phyloP scores from a whole-genome alignment of 2,797 vertebrate genomes.

The Amniataba percoides region DNA sequence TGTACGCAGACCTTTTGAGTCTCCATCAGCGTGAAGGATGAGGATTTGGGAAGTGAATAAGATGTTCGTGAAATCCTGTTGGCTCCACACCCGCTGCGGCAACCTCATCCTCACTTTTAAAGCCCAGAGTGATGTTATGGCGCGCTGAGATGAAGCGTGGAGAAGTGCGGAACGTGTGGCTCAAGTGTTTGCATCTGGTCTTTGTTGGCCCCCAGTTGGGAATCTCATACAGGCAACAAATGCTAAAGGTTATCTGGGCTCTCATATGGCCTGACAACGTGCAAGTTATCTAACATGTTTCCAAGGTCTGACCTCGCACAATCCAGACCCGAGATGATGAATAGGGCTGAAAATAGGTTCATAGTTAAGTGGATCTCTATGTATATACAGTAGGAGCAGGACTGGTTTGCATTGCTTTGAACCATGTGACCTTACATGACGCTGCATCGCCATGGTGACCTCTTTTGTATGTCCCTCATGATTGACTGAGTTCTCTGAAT shows the following conservation, averaged over 20 bases:
- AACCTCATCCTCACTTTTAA: conserved; percentile 5
- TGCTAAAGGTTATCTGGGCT: conserved; percentile 49
- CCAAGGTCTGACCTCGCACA: conserved; percentile 43
- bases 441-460: conserved; percentile 63
- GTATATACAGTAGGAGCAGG: conserved; percentile 13
- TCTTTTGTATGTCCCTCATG: conserved; percentile 65
- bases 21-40: conserved; percentile 9
- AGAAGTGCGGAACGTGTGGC: conserved; percentile 34
- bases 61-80: conserved; percentile 9
- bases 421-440: conserved; percentile 33
- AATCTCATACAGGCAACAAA: conserved; percentile 33
- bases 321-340: conserved; percentile 37
- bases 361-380: conserved; percentile 27
- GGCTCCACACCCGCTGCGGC: neutral
- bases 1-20: conserved; percentile 12
- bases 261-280: conserved; percentile 17
- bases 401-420: conserved; percentile 39
- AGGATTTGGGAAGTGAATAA: conserved; percentile 20
- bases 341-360: conserved; percentile 36
- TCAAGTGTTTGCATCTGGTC: conserved; percentile 58
- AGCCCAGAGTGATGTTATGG: neutral
- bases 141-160: conserved; percentile 11
- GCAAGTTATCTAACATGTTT: conserved; percentile 53
- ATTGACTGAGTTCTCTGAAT: conserved; percentile 69
- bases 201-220: conserved; percentile 39